Evolutionary conservation across 2,113 vertebrate species (phyloP).

Genomic region (Hemichromis elongatus): DNA sequence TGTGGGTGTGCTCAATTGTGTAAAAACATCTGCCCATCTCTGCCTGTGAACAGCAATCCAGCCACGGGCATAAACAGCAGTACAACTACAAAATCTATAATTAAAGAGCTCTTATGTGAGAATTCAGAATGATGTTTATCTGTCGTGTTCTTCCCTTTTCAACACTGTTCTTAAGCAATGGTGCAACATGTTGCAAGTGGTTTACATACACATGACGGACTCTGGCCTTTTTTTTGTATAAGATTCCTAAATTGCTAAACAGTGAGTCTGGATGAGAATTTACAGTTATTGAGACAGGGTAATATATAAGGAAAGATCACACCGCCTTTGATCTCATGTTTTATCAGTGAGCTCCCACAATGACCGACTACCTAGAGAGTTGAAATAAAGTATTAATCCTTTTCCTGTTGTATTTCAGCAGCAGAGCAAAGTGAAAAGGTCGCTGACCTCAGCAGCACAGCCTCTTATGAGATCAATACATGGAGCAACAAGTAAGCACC

Average conservation of each 20-base stretch:
- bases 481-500: conserved; percentile 31
- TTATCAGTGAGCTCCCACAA: background rate
- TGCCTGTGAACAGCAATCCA: conserved; percentile 12
- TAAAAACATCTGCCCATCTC: background rate
- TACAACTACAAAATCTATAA: conserved; percentile 26
- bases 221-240: background rate
- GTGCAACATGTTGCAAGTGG: background rate
- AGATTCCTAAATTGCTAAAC: background rate
- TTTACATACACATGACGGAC: background rate
- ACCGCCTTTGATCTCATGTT: background rate
- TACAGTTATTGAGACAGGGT: background rate
- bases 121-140: background rate
- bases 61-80: conserved; percentile 7
- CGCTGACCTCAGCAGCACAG: background rate
- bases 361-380: background rate
- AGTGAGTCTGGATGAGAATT: background rate
- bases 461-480: background rate
- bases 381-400: background rate
- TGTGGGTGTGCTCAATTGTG: background rate
- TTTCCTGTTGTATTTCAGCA: conserved; percentile 13
- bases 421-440: background rate
- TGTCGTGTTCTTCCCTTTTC: background rate
- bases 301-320: background rate
- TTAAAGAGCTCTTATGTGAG: conserved; percentile 7
- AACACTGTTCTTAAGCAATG: background rate